A percentile compares a stretch with the other conserved stretches of the same genome.
Evolutionary conservation across 2,113 vertebrate species (phyloP).

Genomic region (Sinocyclocheilus anophthalmus): DNA sequence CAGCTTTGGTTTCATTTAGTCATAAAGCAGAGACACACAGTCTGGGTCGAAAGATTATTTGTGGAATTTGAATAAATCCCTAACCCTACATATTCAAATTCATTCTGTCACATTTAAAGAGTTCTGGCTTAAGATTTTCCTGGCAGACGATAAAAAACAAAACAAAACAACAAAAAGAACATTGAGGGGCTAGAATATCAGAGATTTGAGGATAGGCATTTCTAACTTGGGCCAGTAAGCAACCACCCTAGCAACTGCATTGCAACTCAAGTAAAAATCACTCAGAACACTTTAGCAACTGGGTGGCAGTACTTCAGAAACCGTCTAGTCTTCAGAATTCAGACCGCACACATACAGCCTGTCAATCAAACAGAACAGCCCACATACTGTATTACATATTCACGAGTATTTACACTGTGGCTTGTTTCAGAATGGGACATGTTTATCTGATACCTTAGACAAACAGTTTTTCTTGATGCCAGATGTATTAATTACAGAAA

Average conservation of each 20-base stretch:
- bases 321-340: neutral
- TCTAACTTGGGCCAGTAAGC: too few species aligned
- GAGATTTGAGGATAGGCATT: too few species aligned
- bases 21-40: constrained; percentile 42
- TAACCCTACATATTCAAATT: neutral
- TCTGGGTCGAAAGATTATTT: neutral
- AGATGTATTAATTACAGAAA: neutral
- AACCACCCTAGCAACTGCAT: too few species aligned
- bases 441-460: constrained; percentile 1
- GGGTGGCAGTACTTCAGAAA: neutral
- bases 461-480: constrained; percentile 12
- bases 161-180: too few species aligned
- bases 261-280: neutral
- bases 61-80: neutral
- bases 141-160: neutral
- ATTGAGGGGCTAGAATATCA: neutral
- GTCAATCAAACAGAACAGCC: constrained; percentile 2
- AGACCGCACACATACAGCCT: neutral
- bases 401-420: neutral
- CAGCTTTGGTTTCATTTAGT: constrained; percentile 63
- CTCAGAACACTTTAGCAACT: neutral
- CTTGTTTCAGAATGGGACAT: neutral
- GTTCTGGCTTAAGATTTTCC: neutral
- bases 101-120: neutral
- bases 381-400: neutral